Percentiles rank a stretch among this genome's conserved stretches.
Conservation (phyloP, 2,797 vertebrate species). For the Poeciliopsis presidionis region DNA sequence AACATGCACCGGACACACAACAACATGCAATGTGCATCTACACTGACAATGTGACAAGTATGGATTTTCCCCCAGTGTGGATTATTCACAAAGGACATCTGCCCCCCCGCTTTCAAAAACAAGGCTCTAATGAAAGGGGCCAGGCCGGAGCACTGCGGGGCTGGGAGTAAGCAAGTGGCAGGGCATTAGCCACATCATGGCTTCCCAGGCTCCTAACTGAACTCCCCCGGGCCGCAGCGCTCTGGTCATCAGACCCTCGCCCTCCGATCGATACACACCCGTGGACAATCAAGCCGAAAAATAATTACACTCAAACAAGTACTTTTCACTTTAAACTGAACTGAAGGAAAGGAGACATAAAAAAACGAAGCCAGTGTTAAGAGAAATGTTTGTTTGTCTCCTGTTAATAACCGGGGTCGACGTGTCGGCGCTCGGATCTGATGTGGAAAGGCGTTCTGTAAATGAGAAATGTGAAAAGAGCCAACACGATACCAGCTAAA, state of each 20-base stretch:
- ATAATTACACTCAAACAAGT: constrained; percentile 78
- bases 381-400: constrained; percentile 69
- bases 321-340: constrained; percentile 73
- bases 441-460: constrained; percentile 64
- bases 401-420: constrained; percentile 71
- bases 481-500: constrained; percentile 33
- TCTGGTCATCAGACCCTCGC: constrained; percentile 78
- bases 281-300: constrained; percentile 80
- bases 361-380: constrained; percentile 53
- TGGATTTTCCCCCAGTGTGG: constrained; percentile 79
- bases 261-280: constrained; percentile 78
- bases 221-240: constrained; percentile 70
- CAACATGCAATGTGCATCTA: constrained; percentile 35
- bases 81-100: constrained; percentile 85
- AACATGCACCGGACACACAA: constrained; percentile 66
- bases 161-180: constrained; percentile 75
- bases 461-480: constrained; percentile 47
- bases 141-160: constrained; percentile 53
- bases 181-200: constrained; percentile 83
- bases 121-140: constrained; percentile 76
- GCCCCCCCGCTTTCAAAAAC: constrained; percentile 70
- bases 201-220: constrained; percentile 77
- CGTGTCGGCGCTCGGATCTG: constrained; percentile 64
- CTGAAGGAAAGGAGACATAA: constrained; percentile 27
- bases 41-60: constrained; percentile 83